A percentile compares a stretch with the other conserved stretches of the same genome.
phyloP scores from a whole-genome alignment of 2,797 vertebrate species.

The Periophthalmus magnuspinnatus region DNA sequence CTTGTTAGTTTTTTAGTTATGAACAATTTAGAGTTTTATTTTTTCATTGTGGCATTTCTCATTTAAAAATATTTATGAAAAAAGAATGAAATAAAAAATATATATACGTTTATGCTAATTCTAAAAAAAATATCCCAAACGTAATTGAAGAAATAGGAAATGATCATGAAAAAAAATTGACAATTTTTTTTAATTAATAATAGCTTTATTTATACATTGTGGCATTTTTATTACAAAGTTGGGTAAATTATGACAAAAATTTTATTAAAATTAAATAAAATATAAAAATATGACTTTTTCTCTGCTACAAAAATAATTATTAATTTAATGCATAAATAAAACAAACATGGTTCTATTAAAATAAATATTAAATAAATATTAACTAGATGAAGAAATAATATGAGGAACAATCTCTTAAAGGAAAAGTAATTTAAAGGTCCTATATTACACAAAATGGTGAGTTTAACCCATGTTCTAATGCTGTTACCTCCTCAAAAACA shows the following conservation, averaged over 20 bases:
- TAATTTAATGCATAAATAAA: constrained; percentile 72
- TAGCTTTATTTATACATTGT: constrained; percentile 69
- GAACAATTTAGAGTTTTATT: too few relatives aligned
- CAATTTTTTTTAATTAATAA: constrained; percentile 18
- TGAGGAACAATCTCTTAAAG: not conserved
- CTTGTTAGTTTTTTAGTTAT: too few relatives aligned
- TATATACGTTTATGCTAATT: too few relatives aligned
- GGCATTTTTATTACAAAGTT: constrained; percentile 41
- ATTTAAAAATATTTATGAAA: too few relatives aligned
- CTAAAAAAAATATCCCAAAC: too few relatives aligned
- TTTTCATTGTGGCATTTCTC: too few relatives aligned
- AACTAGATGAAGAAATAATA: constrained; percentile 4
- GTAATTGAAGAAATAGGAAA: too few relatives aligned
- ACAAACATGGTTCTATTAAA: constrained; percentile 42
- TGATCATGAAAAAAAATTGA: not conserved
- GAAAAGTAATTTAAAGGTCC: not conserved
- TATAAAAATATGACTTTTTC: constrained; percentile 42
- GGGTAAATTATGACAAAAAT: constrained; percentile 21
- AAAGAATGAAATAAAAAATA: too few relatives aligned
- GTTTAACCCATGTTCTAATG: too few relatives aligned
- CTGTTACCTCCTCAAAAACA: too few relatives aligned
- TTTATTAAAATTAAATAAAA: constrained; percentile 62
- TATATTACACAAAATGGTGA: too few relatives aligned
- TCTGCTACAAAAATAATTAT: constrained; percentile 62
- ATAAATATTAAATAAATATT: constrained; percentile 52